Conservation (phyloP, 2,113 vertebrate genomes). For the Heterotilapia buettikoferi region DNA sequence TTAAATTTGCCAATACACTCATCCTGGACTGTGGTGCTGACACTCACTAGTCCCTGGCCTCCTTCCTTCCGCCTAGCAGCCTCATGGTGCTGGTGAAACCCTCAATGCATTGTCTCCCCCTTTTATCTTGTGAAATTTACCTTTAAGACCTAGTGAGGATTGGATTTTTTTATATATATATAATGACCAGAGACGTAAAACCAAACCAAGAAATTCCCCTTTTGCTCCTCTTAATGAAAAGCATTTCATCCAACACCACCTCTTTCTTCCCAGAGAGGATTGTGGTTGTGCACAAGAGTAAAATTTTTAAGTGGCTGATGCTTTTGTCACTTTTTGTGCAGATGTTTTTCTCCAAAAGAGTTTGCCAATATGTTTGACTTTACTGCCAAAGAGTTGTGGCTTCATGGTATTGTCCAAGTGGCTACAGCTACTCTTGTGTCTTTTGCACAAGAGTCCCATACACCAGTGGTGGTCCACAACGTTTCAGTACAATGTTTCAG, state of each 20-base stretch:
- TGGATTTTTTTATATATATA: neutral
- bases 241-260: accelerated
- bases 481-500: neutral
- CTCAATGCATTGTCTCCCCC: accelerated
- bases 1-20: neutral
- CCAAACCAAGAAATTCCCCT: neutral
- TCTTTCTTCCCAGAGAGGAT: neutral
- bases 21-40: neutral
- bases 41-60: neutral
- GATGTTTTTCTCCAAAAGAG: neutral
- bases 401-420: neutral
- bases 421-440: neutral
- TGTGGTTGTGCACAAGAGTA: accelerated
- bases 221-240: neutral
- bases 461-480: accelerated
- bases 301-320: neutral
- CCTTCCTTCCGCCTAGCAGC: neutral
- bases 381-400: neutral
- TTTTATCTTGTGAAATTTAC: neutral
- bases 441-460: neutral
- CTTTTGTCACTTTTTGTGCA: neutral
- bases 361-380: neutral
- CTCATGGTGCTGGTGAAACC: neutral
- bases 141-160: neutral
- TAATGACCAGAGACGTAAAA: neutral